A percentile compares a stretch with the other conserved stretches of the same genome.
These are phyloP conservation scores for Lampris megalopsis DNA, from an alignment of 2,113 vertebrate genomes.

Conservation along the genomic window DNA sequence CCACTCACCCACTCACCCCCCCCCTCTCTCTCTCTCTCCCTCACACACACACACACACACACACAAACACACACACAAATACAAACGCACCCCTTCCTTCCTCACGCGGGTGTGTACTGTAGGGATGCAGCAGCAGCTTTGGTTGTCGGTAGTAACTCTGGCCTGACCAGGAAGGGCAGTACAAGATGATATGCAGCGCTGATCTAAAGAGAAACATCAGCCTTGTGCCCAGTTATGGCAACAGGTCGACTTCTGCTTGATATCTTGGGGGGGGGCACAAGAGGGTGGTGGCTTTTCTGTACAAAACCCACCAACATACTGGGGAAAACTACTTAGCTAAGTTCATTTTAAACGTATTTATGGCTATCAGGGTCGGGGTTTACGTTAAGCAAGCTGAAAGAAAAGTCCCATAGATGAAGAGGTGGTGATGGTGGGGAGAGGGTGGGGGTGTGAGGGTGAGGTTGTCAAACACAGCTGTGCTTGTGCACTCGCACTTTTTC, in stretches of 20 bases:
- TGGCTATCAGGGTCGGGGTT: neutral
- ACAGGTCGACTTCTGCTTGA: neutral
- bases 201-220: neutral
- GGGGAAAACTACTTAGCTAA: too few relatives aligned
- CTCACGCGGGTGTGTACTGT: neutral
- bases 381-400: neutral
- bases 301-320: too few relatives aligned
- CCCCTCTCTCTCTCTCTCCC: too few relatives aligned
- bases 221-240: neutral
- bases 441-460: neutral
- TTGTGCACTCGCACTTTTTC: slow-evolving; percentile 59
- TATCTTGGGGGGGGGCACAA: too few relatives aligned
- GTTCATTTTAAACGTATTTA: neutral
- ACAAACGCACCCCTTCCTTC: slow-evolving; percentile 16
- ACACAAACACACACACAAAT: too few relatives aligned
- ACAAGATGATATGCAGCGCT: neutral
- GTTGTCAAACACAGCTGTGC: slow-evolving; percentile 73
- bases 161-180: neutral
- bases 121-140: neutral
- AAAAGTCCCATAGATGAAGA: slow-evolving; percentile 3
- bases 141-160: slow-evolving; percentile 5
- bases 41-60: too few relatives aligned
- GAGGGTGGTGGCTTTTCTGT: too few relatives aligned
- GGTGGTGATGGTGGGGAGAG: neutral
- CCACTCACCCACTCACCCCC: too few relatives aligned